Conservation (phyloP, 2,113 vertebrate genomes). For the Centropus unirufus region DNA sequence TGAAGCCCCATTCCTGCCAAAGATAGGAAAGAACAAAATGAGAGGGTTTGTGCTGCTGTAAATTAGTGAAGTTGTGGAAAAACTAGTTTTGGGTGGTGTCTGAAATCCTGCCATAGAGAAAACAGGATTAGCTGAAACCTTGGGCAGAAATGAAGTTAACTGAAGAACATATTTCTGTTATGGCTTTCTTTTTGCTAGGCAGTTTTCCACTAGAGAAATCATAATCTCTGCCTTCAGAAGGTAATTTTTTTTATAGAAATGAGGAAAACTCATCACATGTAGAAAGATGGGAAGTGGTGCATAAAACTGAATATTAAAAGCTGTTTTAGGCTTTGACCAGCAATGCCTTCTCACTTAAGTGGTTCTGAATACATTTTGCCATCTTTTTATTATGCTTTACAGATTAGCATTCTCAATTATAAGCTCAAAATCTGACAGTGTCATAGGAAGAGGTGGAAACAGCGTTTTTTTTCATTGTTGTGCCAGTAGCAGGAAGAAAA, state of each 20-base stretch:
- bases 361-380: background rate
- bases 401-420: background rate
- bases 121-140: background rate
- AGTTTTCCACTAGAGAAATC: background rate
- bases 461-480: background rate
- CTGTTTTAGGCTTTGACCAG: background rate
- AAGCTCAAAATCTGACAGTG: background rate
- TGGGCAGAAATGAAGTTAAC: background rate
- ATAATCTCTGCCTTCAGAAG: background rate
- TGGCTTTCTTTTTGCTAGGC: background rate
- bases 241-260: background rate
- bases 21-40: background rate
- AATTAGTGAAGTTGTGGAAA: background rate
- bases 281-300: background rate
- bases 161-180: background rate
- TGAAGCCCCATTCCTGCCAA: background rate
- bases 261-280: background rate
- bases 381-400: background rate
- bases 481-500: background rate
- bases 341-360: background rate
- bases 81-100: background rate
- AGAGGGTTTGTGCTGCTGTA: background rate
- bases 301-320: background rate
- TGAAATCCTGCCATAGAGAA: background rate
- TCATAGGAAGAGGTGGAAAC: background rate